These are phyloP conservation scores for Asarcornis scutulata DNA, from an alignment of 2,113 vertebrate genomes.

Conservation along the genomic window DNA sequence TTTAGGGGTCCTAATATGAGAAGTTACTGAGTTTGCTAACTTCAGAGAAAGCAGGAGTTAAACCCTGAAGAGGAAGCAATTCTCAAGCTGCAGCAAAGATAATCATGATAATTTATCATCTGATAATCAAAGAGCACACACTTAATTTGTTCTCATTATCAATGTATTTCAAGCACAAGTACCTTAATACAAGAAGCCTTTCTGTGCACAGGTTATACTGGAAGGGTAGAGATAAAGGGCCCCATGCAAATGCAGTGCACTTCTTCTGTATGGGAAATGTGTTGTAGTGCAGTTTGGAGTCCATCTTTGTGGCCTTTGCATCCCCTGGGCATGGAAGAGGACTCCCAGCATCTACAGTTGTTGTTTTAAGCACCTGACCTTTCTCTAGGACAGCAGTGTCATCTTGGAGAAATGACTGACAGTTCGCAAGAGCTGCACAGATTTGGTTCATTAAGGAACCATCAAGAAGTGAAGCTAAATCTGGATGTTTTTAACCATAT, in stretches of 20 bases:
- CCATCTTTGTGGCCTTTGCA: background rate
- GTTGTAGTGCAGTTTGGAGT: background rate
- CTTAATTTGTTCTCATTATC: slow-evolving; percentile 72
- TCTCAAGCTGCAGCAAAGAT: slow-evolving; percentile 59
- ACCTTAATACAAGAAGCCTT: slow-evolving; percentile 23
- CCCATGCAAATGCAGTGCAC: background rate
- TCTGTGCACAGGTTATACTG: background rate
- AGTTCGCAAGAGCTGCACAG: background rate
- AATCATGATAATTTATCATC: slow-evolving; percentile 72
- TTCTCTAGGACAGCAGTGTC: background rate
- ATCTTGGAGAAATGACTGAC: slow-evolving; percentile 49
- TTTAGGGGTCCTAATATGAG: background rate
- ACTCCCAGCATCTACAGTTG: background rate
- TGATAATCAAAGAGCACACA: slow-evolving; percentile 70
- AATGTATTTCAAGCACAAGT: slow-evolving; percentile 69
- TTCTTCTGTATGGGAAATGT: background rate
- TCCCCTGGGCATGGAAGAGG: background rate
- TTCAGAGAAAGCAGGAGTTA: slow-evolving; percentile 60
- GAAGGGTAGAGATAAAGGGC: background rate
- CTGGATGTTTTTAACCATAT: slow-evolving; percentile 31
- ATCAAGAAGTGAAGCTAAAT: slow-evolving; percentile 19
- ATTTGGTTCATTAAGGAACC: slow-evolving; percentile 20
- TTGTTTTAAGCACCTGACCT: background rate
- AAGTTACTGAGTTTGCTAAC: background rate
- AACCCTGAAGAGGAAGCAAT: slow-evolving; percentile 58